A percentile compares a stretch with the other conserved stretches of the same genome.
phyloP scores from a whole-genome alignment of 2,888 invertebrate species.

The Dasypolia templi region DNA sequence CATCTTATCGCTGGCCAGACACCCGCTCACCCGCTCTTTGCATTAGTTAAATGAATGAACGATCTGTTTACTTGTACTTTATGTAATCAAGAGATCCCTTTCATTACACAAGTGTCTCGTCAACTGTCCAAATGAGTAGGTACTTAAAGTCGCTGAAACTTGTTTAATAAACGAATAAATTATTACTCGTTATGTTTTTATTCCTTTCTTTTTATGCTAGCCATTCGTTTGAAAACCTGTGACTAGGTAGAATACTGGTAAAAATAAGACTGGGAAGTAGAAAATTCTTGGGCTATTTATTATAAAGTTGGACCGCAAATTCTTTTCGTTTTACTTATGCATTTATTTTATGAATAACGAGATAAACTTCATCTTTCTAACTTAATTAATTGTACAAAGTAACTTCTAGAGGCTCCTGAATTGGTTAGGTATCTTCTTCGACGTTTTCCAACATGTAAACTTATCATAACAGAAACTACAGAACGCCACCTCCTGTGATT shows the following conservation, averaged over 20 bases:
- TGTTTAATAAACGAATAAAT: conserved; percentile 18
- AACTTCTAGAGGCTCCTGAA: background rate
- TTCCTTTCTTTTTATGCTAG: background rate
- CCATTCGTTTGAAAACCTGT: conserved; percentile 39
- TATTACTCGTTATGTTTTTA: background rate
- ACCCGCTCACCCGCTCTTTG: conserved; percentile 58
- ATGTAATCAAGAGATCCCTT: conserved; percentile 36
- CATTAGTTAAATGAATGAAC: conserved; percentile 58
- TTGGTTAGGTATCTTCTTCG: background rate
- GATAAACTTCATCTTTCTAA: conserved; percentile 17
- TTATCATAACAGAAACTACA: background rate
- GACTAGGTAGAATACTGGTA: conserved; percentile 17
- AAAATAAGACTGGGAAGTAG: conserved; percentile 3
- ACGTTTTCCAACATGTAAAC: background rate
- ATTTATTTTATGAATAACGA: conserved; percentile 16
- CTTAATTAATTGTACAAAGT: background rate
- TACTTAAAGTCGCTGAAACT: background rate
- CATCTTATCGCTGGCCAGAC: conserved; percentile 62
- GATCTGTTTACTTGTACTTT: conserved; percentile 43
- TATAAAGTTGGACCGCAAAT: conserved; percentile 15
- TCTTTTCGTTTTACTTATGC: conserved; percentile 21
- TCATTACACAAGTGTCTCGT: conserved; percentile 29
- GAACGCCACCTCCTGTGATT: no score
- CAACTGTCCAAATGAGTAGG: conserved; percentile 26
- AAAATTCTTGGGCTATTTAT: conserved; percentile 33